Conservation (phyloP, 2,113 vertebrate genomes). For the Gasterosteus nipponicus region DNA sequence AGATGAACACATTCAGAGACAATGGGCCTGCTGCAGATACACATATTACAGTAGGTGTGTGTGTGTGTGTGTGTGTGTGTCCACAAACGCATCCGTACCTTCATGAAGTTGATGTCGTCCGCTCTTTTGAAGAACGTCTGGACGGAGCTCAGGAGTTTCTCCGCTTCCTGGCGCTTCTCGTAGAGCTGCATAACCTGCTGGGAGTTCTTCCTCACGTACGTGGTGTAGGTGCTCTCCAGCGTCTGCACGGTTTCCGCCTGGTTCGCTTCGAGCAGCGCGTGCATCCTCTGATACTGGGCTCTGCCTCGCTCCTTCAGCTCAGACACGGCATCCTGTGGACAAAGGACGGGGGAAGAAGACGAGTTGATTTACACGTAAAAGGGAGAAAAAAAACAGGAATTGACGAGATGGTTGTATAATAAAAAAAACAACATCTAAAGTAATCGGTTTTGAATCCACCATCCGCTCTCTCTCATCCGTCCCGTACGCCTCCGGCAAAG, state of each 20-base stretch:
- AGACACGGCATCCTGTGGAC: conserved; percentile 89
- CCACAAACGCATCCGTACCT: conserved; percentile 80
- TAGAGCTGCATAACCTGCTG: conserved; percentile 92
- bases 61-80: too few relatives aligned
- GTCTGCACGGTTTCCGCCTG: conserved; percentile 92
- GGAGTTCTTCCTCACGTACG: conserved; percentile 91
- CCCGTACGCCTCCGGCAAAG: not conserved
- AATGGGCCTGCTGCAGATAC: not conserved
- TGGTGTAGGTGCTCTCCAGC: conserved; percentile 91
- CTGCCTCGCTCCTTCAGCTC: conserved; percentile 93
- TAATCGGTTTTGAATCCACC: not conserved
- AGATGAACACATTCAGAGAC: not conserved
- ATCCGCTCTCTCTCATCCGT: not conserved
- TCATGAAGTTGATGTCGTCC: conserved; percentile 95
- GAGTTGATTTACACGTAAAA: not conserved
- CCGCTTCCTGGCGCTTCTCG: conserved; percentile 91
- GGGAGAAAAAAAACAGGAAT: not conserved
- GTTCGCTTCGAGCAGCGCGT: conserved; percentile 92
- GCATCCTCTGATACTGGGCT: conserved; percentile 95
- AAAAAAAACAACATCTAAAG: not conserved
- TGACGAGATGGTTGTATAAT: not conserved
- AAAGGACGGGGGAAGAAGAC: not conserved
- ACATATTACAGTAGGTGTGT: not conserved
- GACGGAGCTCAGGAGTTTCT: conserved; percentile 93
- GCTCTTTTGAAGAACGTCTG: conserved; percentile 93